Evolutionary conservation across 2,888 invertebrate genomes (phyloP), one percentile per base, ranked within the genome.

Genomic region (Drosophila kanekoi): DNA sequence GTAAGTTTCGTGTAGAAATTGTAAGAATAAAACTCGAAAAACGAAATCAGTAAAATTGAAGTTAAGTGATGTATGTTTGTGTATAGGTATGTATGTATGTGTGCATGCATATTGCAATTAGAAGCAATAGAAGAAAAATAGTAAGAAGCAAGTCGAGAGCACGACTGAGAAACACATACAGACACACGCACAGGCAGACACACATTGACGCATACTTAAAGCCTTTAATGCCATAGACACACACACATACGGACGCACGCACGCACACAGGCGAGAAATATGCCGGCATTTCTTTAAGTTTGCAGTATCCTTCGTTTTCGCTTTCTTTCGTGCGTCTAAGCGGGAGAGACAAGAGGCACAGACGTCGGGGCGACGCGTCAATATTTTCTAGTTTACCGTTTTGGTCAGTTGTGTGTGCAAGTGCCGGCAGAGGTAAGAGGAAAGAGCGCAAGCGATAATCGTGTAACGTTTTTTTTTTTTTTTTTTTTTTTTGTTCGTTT

Each of bases 1-100:
- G 72, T 72, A 54, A 72, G 71, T 16, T 32, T 35, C 40, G 35
- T 38, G 13, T n/a, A 14, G 14, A 20, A 43, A 54, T 11, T 47
- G 18, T 18, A 18, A 1, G 4, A 32, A n/a, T n/a, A n/a, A n/a
- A n/a, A n/a, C n/a, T n/a, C n/a, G n/a, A n/a, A 45, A n/a, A 28
- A 9, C 6, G 33, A 28, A 57, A 20, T 11, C 5, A 18, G 16
- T 32, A 32, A 40, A 11, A 14, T 28, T 8, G 28, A 5, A 23
- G 5, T 23, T 5, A 23, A 23, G 23, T 23, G 9, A 10, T 33
- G 11, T 13, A 4, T 35, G 35, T 35, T 4, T 10, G 10, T 38
- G 8, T 4, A 8, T 33, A 33, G 9, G 10, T 13, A 11, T 11
- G 33, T 35, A 33, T 10, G 10, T 33, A 35, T 11, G 35, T 38